A percentile compares a stretch with the other conserved stretches of the same genome.
phyloP scores from a whole-genome alignment of 2,113 vertebrate genomes.

The Sturnira hondurensis region DNA sequence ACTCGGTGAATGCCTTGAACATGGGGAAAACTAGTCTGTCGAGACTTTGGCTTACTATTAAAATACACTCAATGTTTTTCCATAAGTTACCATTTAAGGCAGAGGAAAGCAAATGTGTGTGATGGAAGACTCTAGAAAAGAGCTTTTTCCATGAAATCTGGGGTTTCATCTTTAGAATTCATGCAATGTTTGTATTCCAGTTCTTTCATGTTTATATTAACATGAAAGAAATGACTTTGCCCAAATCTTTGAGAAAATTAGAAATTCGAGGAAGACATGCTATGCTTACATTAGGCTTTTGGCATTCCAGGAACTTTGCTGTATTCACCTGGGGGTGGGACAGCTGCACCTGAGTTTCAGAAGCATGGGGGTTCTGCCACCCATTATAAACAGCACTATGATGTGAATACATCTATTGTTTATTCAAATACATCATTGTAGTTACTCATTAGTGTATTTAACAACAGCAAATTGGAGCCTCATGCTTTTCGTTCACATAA shows the following conservation, averaged over 20 bases:
- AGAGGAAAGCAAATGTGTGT: not conserved
- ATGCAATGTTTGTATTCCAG: not conserved
- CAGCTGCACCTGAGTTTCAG: not conserved
- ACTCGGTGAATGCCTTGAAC: not conserved
- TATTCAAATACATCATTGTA: not conserved
- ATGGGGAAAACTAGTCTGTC: not conserved
- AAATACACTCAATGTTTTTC: not conserved
- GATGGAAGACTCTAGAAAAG: not conserved
- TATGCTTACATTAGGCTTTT: not conserved
- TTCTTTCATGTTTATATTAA: not conserved
- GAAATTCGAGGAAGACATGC: not conserved
- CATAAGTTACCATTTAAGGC: not conserved
- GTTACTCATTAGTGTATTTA: not conserved
- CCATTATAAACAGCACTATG: not conserved
- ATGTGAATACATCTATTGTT: not conserved
- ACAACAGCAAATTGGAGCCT: not conserved
- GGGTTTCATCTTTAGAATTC: not conserved
- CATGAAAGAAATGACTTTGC: not conserved
- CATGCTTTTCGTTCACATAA: not conserved
- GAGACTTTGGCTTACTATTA: not conserved
- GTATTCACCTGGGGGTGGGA: not conserved
- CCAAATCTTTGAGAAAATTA: not conserved
- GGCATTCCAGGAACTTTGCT: not conserved
- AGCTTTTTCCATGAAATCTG: not conserved
- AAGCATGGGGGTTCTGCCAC: not conserved